These are phyloP conservation scores for Clepsis dumicolana DNA, from an alignment of 2,888 invertebrate species.

Conservation along the genomic window DNA sequence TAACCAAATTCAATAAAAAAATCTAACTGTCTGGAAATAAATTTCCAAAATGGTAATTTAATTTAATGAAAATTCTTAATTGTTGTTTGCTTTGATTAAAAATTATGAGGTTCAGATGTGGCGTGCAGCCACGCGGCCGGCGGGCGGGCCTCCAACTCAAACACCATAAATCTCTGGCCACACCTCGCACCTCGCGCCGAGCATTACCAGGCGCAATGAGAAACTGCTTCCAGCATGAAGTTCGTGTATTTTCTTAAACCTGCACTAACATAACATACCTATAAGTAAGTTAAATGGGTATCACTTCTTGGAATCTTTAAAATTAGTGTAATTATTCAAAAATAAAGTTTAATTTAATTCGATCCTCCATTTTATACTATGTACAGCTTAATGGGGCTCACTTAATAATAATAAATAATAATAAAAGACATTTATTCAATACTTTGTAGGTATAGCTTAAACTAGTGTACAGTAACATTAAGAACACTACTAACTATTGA, in stretches of 20 bases:
- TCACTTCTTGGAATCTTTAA: too few relatives aligned
- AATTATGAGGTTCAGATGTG: conserved; percentile 58
- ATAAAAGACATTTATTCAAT: too few relatives aligned
- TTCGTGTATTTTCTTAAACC: conserved; percentile 22
- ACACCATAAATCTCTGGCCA: conserved; percentile 63
- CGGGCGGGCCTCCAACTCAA: conserved; percentile 53
- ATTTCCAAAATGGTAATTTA: conserved; percentile 7
- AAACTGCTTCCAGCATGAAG: conserved; percentile 14
- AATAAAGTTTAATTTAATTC: too few relatives aligned
- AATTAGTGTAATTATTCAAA: too few relatives aligned
- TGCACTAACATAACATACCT: not conserved
- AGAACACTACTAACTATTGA: too few relatives aligned
- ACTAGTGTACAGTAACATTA: too few relatives aligned
- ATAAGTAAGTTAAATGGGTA: too few relatives aligned
- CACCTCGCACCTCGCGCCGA: conserved; percentile 60
- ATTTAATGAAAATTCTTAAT: conserved; percentile 47
- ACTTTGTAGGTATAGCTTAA: too few relatives aligned
- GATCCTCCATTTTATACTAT: too few relatives aligned
- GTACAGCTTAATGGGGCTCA: too few relatives aligned
- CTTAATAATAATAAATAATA: too few relatives aligned
- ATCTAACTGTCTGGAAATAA: conserved; percentile 18
- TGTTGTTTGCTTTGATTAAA: conserved; percentile 42
- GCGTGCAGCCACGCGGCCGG: conserved; percentile 54
- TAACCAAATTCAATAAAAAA: not conserved
- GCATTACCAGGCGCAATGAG: conserved; percentile 42